Conservation (phyloP, 2,113 vertebrate genomes). For the Antigone vipio region DNA sequence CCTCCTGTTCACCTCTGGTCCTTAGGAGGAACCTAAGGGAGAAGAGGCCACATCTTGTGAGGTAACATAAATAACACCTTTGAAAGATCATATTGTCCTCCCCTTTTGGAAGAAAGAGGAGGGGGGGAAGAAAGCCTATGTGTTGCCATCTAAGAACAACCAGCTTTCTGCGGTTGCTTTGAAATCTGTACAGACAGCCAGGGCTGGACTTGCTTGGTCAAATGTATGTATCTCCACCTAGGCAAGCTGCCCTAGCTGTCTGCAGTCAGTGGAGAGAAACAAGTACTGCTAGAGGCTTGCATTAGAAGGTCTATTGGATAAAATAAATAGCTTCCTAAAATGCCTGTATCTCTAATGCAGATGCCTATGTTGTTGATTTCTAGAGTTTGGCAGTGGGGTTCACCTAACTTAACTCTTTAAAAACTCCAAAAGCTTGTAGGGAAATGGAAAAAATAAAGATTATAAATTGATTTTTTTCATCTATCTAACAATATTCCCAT, state of each 20-base stretch:
- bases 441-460: neutral
- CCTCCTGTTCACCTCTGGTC: neutral
- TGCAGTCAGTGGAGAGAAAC: neutral
- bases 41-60: neutral
- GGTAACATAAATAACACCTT: neutral
- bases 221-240: neutral
- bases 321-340: neutral
- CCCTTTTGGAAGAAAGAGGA: neutral
- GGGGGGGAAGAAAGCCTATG: neutral
- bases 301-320: neutral
- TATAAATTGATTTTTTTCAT: neutral
- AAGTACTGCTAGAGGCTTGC: neutral
- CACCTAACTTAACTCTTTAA: neutral
- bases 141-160: neutral
- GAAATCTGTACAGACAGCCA: neutral
- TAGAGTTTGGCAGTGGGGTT: neutral
- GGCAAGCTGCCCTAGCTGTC: neutral
- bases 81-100: neutral
- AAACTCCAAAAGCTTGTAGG: neutral
- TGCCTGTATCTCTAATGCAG: neutral
- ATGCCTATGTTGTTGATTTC: neutral
- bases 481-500: neutral
- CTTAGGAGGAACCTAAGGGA: neutral
- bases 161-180: neutral
- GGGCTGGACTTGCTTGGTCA: neutral